Percentiles rank a stretch among this genome's conserved stretches.
phyloP scores from a whole-genome alignment of 2,888 invertebrate species.

The Caenorhabditis sp. region DNA sequence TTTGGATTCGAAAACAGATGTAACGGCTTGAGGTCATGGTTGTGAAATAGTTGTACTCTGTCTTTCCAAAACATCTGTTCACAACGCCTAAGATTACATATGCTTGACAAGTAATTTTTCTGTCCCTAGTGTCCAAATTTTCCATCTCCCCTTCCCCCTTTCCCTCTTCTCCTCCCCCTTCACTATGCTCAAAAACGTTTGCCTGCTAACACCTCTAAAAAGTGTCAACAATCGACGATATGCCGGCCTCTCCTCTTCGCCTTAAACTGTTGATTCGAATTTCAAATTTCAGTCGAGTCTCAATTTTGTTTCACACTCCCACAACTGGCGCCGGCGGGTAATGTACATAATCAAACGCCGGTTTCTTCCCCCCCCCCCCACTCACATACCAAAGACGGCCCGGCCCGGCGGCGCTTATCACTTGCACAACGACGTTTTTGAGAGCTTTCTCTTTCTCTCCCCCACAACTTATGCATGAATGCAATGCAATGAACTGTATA shows the following conservation, averaged over 20 bases:
- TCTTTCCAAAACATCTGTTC: too few species aligned
- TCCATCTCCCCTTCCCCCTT: background rate
- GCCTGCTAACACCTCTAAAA: conserved; percentile 2
- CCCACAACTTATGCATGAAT: too few species aligned
- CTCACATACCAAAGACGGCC: conserved; percentile 40
- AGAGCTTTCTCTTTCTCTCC: conserved; percentile 1
- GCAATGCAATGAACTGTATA: conserved; percentile 44
- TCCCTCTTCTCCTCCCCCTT: background rate
- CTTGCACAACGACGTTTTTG: conserved; percentile 53
- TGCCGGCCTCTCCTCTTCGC: conserved; percentile 7
- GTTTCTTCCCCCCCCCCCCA: too few species aligned
- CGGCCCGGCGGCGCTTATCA: conserved; percentile 55
- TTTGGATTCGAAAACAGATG: too few species aligned
- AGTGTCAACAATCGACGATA: conserved; percentile 39
- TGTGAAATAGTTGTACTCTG: too few species aligned
- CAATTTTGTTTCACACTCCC: conserved; percentile 52
- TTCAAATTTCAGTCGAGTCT: too few species aligned
- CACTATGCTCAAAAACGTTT: background rate
- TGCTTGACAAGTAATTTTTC: too few species aligned
- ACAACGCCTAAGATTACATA: too few species aligned
- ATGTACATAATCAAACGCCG: conserved; percentile 57
- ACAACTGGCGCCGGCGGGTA: conserved; percentile 42
- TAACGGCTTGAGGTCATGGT: too few species aligned
- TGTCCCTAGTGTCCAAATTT: too few species aligned
- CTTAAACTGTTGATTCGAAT: too few species aligned